phyloP scores from a whole-genome alignment of 2,888 invertebrate species.

The Clivina fossor region DNA sequence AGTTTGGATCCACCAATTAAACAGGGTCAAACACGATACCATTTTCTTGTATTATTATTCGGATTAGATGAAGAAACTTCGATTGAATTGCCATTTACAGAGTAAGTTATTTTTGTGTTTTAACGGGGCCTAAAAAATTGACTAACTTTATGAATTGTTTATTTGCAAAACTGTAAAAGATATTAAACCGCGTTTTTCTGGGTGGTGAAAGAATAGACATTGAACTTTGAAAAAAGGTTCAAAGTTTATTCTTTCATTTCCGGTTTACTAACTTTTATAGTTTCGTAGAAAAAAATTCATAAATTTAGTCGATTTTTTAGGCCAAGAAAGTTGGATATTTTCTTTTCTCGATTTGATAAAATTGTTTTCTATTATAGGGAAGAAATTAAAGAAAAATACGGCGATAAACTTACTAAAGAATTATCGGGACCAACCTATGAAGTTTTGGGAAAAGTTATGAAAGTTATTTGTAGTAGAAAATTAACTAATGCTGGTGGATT shows the following conservation, averaged over 20 bases:
- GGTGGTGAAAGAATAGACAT: too few relatives aligned
- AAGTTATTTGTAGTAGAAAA: slow-evolving; percentile 89
- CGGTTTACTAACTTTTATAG: too few relatives aligned
- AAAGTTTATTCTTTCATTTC: too few relatives aligned
- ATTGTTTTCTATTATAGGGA: slow-evolving; percentile 70
- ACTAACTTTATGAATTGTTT: background rate
- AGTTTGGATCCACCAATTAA: slow-evolving; percentile 98
- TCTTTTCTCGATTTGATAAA: too few relatives aligned
- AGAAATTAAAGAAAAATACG: slow-evolving; percentile 91
- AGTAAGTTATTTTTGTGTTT: slow-evolving; percentile 68
- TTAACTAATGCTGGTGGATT: slow-evolving; percentile 94
- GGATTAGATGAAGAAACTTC: slow-evolving; percentile 92
- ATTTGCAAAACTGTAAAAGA: too few relatives aligned
- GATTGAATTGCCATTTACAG: slow-evolving; percentile 87
- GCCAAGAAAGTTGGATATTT: too few relatives aligned
- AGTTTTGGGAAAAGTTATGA: slow-evolving; percentile 95
- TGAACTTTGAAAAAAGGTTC: too few relatives aligned
- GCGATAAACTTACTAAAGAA: slow-evolving; percentile 87
- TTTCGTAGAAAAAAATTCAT: too few relatives aligned
- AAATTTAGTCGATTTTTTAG: too few relatives aligned
- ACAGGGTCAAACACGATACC: slow-evolving; percentile 98
- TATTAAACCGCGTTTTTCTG: too few relatives aligned
- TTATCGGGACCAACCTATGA: slow-evolving; percentile 92
- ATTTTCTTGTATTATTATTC: slow-evolving; percentile 92
- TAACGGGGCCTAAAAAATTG: background rate